phyloP scores from a whole-genome alignment of 2,888 invertebrate genomes.

The Phalangium opilio region DNA sequence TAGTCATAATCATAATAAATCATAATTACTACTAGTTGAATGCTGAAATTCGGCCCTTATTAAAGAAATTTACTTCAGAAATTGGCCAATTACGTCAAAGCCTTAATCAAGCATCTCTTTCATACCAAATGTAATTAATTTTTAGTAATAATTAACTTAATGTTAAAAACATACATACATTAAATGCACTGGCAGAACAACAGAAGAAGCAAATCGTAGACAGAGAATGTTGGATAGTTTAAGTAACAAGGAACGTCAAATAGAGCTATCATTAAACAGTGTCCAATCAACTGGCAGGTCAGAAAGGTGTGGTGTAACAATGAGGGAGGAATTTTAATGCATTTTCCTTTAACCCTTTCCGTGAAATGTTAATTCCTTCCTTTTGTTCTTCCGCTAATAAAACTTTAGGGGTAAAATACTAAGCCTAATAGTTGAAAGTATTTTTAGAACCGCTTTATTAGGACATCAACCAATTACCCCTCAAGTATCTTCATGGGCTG shows the following conservation, averaged over 20 bases:
- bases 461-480: slow-evolving; percentile 8
- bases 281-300: too few relatives aligned
- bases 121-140: not conserved
- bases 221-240: slow-evolving; percentile 29
- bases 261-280: slow-evolving; percentile 20
- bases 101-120: slow-evolving; percentile 10
- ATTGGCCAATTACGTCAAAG: slow-evolving; percentile 13
- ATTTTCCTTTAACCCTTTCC: too few relatives aligned
- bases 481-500: slow-evolving; percentile 28
- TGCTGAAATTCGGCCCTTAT: slow-evolving; percentile 16
- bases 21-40: slow-evolving; percentile 11
- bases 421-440: too few relatives aligned
- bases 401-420: too few relatives aligned
- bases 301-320: too few relatives aligned
- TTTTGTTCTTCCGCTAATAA: too few relatives aligned
- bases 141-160: not conserved
- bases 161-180: slow-evolving; percentile 5
- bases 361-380: too few relatives aligned
- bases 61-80: slow-evolving; percentile 16
- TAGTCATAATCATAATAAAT: not conserved
- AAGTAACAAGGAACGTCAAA: slow-evolving; percentile 29
- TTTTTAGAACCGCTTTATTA: slow-evolving; percentile 9
- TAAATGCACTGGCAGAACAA: slow-evolving; percentile 26
- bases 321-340: too few relatives aligned
- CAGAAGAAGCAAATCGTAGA: slow-evolving; percentile 29